Evolutionary conservation across 2,797 vertebrate genomes (phyloP).

Genomic region (Sparidentex hasta): DNA sequence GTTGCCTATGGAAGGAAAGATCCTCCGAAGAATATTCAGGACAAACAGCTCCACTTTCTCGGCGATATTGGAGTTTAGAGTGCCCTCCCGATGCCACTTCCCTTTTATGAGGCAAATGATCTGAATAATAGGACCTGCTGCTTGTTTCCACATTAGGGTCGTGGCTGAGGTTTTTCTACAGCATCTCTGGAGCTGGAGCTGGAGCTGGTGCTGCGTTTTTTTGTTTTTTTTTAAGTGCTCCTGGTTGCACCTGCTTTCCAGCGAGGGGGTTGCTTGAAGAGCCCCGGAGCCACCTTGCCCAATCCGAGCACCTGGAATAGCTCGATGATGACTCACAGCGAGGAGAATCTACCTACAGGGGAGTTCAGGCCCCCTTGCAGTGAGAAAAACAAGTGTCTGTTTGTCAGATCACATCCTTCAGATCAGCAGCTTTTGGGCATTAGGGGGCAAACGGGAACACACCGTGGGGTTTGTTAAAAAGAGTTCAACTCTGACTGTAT

Average conservation of each 20-base stretch:
- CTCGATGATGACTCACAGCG: constrained; percentile 69
- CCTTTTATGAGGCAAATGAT: constrained; percentile 66
- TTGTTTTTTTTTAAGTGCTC: constrained; percentile 27
- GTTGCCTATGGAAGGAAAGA: constrained; percentile 44
- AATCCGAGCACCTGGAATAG: constrained; percentile 76
- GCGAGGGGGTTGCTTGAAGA: constrained; percentile 44
- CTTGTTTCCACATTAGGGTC: constrained; percentile 60
- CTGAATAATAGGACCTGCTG: constrained; percentile 57
- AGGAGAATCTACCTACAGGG: constrained; percentile 71
- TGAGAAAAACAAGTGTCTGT: constrained; percentile 67
- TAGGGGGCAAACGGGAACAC: constrained; percentile 53
- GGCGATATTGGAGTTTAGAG: constrained; percentile 40
- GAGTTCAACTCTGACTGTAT: constrained; percentile 62
- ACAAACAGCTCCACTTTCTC: constrained; percentile 31
- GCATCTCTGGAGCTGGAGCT: constrained; percentile 38
- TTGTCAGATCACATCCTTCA: constrained; percentile 72
- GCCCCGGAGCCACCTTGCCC: constrained; percentile 66
- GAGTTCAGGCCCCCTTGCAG: constrained; percentile 48
- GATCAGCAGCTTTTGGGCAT: constrained; percentile 72
- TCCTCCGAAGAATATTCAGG: constrained; percentile 41
- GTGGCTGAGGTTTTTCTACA: constrained; percentile 44
- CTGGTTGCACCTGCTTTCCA: constrained; percentile 74
- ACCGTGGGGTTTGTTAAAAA: constrained; percentile 66
- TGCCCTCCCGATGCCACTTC: constrained; percentile 67
- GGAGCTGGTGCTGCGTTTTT: too few relatives aligned